These are phyloP conservation scores for Podiceps cristatus DNA, from an alignment of 2,113 vertebrate genomes.

Conservation along the genomic window DNA sequence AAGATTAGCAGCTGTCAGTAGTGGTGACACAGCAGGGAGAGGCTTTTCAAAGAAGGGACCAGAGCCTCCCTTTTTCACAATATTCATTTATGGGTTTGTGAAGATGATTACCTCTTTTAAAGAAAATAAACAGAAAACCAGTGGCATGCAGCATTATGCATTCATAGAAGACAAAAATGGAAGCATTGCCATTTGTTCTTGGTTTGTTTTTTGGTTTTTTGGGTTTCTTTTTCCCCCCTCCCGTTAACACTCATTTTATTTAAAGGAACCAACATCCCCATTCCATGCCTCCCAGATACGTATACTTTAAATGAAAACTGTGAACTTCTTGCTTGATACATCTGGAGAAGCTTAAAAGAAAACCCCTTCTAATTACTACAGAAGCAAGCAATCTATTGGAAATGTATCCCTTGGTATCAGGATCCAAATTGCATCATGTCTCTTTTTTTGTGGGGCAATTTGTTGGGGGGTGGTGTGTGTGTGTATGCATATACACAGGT, in stretches of 20 bases:
- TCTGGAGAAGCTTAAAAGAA: conserved; percentile 46
- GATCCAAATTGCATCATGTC: neutral
- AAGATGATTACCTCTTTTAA: conserved; percentile 59
- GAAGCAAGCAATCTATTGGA: neutral
- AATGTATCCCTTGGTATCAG: neutral
- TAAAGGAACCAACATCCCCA: conserved; percentile 41
- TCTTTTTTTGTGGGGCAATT: neutral
- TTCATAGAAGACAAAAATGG: conserved; percentile 28
- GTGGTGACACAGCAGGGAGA: conserved; percentile 55
- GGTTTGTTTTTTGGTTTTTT: too few relatives aligned
- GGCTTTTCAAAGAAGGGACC: conserved; percentile 67
- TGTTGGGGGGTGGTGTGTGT: neutral
- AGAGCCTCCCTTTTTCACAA: conserved; percentile 51
- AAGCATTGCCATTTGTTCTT: conserved; percentile 20
- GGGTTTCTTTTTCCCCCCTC: neutral
- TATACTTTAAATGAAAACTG: conserved; percentile 71
- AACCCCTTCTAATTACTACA: neutral
- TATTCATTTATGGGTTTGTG: conserved; percentile 55
- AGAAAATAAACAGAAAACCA: conserved; percentile 60
- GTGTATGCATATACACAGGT: neutral
- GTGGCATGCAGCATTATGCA: conserved; percentile 49
- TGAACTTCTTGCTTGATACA: conserved; percentile 68
- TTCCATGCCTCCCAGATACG: conserved; percentile 26
- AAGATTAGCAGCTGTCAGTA: conserved; percentile 66
- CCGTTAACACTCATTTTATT: conserved; percentile 9